Conservation (phyloP, 2,888 invertebrate genomes). For the Mimachlamys varia region DNA sequence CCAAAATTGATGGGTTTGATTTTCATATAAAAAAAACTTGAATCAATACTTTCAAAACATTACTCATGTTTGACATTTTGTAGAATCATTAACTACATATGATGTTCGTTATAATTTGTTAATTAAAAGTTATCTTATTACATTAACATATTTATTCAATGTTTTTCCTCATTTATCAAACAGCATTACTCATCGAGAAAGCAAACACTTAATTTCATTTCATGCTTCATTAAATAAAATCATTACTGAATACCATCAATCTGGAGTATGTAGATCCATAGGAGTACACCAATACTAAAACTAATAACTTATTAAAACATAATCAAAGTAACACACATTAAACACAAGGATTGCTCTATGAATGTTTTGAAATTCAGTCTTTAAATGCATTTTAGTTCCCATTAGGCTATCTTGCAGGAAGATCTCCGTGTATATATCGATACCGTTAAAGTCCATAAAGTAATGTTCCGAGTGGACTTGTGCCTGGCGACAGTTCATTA, state of each 20-base stretch:
- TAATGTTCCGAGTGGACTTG: slow-evolving; percentile 15
- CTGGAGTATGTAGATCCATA: not conserved
- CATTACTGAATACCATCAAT: not conserved
- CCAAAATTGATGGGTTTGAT: too few relatives aligned
- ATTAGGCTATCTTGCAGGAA: not conserved
- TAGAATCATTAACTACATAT: too few relatives aligned
- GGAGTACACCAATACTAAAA: not conserved
- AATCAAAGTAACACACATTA: not conserved
- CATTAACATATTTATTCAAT: not conserved
- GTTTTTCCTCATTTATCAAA: too few relatives aligned
- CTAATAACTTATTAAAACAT: not conserved
- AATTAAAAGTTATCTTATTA: not conserved
- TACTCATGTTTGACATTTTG: too few relatives aligned
- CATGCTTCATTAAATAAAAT: not conserved
- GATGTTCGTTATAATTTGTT: not conserved
- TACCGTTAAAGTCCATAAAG: not conserved
- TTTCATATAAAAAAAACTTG: too few relatives aligned
- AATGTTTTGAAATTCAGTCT: not conserved
- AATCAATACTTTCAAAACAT: too few relatives aligned
- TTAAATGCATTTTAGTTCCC: not conserved
- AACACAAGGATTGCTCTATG: not conserved
- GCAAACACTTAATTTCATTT: not conserved
- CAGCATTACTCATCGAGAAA: too few relatives aligned
- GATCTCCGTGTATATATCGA: not conserved
- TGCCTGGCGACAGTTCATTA: not conserved